Evolutionary conservation across 2,888 invertebrate species (phyloP), one percentile per base, ranked within the genome.

Genomic region (Graphium colonna): DNA sequence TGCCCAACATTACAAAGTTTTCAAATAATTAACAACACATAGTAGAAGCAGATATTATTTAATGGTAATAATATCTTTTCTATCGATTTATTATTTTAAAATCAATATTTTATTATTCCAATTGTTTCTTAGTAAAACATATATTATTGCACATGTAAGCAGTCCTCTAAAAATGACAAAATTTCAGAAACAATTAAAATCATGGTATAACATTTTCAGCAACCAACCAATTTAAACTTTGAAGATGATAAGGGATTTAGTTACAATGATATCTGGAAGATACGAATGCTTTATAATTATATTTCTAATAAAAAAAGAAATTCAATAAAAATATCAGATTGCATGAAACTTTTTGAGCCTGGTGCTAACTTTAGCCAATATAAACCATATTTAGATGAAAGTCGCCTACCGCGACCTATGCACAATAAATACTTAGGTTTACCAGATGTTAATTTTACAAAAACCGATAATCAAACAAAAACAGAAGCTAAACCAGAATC

Each of bases 231-330:
- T 9, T 10, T 48, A 39, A 7, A 18, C n/a, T 44, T 60, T n/a
- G 54, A 58, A 38, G 57, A 59, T 52, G 47, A 45, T 5, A 60
- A 61, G 3, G 61, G 58, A 0, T 68, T 79, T 1, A 74, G 73
- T 44, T 40, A 52, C 9, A 58, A 9, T 3, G 84, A 85, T 48
- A 60, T 81, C 18, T 54, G 59, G 41, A 85, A 85, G 71, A 68
- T 85, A 53, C 65, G 65, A 60, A 75, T 77, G 74, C 60, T 84
- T 0, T 84, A 85, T 48, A 77, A 75, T 43, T 74, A 63, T 13
- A 73, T 79, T 7, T 61, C 66, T 1, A 69, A 58, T 48, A 69
- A 71, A 38, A 63, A 61, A 38, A 18, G 26, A 16, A 51, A 48
- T 31, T 48, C 50, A 10, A 28, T 59, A 1, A 63, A 65, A 50